phyloP scores from a whole-genome alignment of 2,797 vertebrate genomes.

The Etheostoma perlongum region DNA sequence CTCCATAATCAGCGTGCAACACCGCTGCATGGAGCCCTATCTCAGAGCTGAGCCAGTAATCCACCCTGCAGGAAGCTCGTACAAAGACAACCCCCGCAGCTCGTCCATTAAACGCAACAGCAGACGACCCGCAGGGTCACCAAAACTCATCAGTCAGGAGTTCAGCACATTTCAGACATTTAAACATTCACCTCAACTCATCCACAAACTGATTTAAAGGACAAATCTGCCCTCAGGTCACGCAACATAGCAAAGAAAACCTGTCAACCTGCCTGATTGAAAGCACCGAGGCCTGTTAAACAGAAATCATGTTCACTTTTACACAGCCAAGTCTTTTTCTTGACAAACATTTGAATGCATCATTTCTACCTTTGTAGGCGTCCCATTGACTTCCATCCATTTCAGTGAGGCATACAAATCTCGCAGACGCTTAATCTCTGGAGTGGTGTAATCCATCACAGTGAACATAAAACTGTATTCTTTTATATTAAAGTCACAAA shows the following conservation, averaged over 20 bases:
- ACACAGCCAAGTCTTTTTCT: too few relatives aligned
- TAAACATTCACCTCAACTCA: neutral
- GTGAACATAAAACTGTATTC: neutral
- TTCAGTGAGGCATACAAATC: neutral
- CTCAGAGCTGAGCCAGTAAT: too few relatives aligned
- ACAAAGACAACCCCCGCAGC: too few relatives aligned
- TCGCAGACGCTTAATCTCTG: too few relatives aligned
- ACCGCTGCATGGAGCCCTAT: too few relatives aligned
- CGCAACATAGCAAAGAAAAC: neutral
- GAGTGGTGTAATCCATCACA: too few relatives aligned
- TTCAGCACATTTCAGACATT: neutral
- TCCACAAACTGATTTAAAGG: neutral
- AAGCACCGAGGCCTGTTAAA: neutral
- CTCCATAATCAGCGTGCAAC: too few relatives aligned
- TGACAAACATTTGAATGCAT: neutral
- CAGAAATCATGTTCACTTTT: neutral
- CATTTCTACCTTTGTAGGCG: neutral
- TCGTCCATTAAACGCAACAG: neutral
- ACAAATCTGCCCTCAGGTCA: neutral
- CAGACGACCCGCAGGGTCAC: neutral
- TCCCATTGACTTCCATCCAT: neutral
- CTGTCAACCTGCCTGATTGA: neutral
- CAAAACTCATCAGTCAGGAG: constrained; percentile 4
- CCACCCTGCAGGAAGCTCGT: constrained; percentile 23
- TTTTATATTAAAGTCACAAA: neutral